phyloP scores from a whole-genome alignment of 2,113 vertebrate species.

The Azemiops feae region DNA sequence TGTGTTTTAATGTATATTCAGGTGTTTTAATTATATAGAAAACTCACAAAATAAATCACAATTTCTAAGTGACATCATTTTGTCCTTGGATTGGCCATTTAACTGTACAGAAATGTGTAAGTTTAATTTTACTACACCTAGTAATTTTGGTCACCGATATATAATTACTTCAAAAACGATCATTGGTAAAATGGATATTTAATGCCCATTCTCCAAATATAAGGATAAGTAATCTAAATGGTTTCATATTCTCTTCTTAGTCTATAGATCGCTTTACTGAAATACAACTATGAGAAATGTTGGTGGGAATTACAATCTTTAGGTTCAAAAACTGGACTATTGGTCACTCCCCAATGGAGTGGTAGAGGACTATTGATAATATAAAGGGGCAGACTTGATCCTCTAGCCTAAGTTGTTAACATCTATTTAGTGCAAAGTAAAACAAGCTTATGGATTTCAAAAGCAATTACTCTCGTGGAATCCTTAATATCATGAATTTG shows the following conservation, averaged over 20 bases:
- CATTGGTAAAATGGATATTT: constrained; percentile 15
- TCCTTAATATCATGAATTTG: neutral
- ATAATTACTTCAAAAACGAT: neutral
- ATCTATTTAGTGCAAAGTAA: neutral
- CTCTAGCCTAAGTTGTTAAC: neutral
- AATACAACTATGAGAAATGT: neutral
- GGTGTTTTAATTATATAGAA: neutral
- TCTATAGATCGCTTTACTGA: neutral
- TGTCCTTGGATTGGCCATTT: neutral
- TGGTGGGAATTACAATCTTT: neutral
- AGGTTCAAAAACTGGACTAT: neutral
- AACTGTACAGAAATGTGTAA: neutral
- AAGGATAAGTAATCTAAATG: neutral
- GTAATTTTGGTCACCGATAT: neutral
- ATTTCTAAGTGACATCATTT: neutral
- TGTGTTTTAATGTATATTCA: neutral
- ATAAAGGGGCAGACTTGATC: neutral
- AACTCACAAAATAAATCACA: neutral
- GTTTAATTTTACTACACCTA: neutral
- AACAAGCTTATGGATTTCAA: neutral
- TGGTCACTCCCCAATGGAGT: neutral
- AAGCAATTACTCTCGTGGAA: constrained; percentile 11
- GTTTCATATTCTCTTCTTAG: constrained; percentile 18
- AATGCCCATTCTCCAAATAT: neutral
- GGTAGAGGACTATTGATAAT: neutral